A percentile compares a stretch with the other conserved stretches of the same genome.
phyloP scores from a whole-genome alignment of 2,888 invertebrate genomes.

The Petrophora chlorosata region DNA sequence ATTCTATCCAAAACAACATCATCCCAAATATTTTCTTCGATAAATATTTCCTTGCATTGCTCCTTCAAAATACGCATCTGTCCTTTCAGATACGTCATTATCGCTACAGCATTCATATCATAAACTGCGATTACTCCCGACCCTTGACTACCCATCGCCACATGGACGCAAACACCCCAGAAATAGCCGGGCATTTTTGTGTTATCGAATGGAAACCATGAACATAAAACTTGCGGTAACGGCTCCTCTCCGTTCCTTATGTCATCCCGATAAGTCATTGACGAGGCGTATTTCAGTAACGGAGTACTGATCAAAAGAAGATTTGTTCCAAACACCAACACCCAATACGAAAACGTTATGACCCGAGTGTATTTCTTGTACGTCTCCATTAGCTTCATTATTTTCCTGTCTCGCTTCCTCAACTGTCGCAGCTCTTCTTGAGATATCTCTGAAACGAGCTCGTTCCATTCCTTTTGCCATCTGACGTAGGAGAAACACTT shows the following conservation, averaged over 20 bases:
- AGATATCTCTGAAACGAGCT: slow-evolving; percentile 44
- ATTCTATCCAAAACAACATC: slow-evolving; percentile 40
- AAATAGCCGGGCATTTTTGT: slow-evolving; percentile 58
- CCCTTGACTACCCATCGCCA: slow-evolving; percentile 51
- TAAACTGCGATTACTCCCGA: slow-evolving; percentile 53
- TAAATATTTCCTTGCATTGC: slow-evolving; percentile 53
- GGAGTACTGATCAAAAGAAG: slow-evolving; percentile 48
- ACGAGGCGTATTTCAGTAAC: slow-evolving; percentile 46
- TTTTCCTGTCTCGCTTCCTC: slow-evolving; percentile 33
- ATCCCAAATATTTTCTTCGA: slow-evolving; percentile 12
- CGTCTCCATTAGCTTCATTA: slow-evolving; percentile 21
- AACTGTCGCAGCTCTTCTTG: slow-evolving; percentile 49
- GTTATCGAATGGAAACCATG: slow-evolving; percentile 69
- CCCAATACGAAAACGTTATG: slow-evolving; percentile 58
- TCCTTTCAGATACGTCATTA: slow-evolving; percentile 66
- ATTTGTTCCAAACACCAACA: slow-evolving; percentile 49
- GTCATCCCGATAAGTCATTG: slow-evolving; percentile 45
- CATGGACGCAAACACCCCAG: slow-evolving; percentile 48
- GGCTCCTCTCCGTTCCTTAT: slow-evolving; percentile 49
- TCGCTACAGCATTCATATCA: slow-evolving; percentile 56
- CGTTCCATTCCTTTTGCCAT: slow-evolving; percentile 37
- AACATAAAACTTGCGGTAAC: slow-evolving; percentile 58
- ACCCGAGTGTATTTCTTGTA: slow-evolving; percentile 57
- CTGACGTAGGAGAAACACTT: background rate
- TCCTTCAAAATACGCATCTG: slow-evolving; percentile 55